Percentiles rank a stretch among this genome's conserved stretches.
These are phyloP conservation scores for Temnothorax nylanderi DNA, from an alignment of 1,140 invertebrate species.

Conservation along the genomic window DNA sequence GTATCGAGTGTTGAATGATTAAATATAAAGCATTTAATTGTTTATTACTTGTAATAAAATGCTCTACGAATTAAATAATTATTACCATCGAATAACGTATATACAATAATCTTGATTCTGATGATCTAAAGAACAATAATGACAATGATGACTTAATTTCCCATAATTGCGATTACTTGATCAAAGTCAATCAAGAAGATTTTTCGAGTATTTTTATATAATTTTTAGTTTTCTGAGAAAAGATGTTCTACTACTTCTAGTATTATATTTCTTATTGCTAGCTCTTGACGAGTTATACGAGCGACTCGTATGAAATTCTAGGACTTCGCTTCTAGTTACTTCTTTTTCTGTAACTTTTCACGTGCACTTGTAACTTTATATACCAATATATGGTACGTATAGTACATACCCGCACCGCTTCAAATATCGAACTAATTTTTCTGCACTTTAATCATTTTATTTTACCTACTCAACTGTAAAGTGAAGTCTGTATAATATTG, in stretches of 20 bases:
- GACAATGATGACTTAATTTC: background rate
- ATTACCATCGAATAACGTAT: background rate
- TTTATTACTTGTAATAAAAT: background rate
- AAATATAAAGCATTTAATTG: background rate
- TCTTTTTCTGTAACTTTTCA: slow-evolving; percentile 13
- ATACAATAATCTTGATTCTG: background rate
- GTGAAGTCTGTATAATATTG: background rate
- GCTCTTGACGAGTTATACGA: background rate
- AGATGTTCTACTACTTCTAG: background rate
- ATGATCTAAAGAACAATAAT: background rate
- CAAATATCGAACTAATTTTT: background rate
- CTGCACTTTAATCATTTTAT: background rate
- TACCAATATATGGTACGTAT: background rate
- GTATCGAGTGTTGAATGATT: background rate
- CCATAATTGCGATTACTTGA: background rate
- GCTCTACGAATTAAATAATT: background rate
- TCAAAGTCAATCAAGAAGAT: slow-evolving; percentile 2
- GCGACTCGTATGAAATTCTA: slow-evolving; percentile 6
- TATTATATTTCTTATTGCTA: slow-evolving; percentile 15
- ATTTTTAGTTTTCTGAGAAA: background rate
- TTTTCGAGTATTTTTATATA: background rate
- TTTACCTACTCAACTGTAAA: background rate
- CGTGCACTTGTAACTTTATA: slow-evolving; percentile 15
- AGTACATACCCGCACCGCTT: background rate
- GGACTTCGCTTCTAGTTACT: slow-evolving; percentile 6